These are phyloP conservation scores for Orgyia antiqua DNA, from an alignment of 2,888 invertebrate genomes.

Conservation along the genomic window DNA sequence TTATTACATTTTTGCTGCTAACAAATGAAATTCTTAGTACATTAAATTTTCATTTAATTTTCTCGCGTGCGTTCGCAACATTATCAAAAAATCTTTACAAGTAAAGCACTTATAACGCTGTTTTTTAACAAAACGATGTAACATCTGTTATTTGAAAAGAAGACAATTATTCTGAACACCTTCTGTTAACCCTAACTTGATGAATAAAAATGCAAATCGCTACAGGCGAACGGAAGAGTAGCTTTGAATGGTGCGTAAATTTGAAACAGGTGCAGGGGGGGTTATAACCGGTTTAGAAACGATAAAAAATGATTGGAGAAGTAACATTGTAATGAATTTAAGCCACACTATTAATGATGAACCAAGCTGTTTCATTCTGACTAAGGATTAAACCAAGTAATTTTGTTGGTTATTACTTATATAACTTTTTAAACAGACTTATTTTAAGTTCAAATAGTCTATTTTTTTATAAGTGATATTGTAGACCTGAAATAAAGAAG, in stretches of 20 bases:
- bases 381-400: too few relatives aligned
- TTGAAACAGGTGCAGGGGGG: slow-evolving; percentile 57
- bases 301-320: slow-evolving; percentile 25
- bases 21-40: too few relatives aligned
- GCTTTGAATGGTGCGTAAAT: slow-evolving; percentile 56
- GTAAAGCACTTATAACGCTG: not conserved
- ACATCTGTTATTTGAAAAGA: slow-evolving; percentile 3
- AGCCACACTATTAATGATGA: slow-evolving; percentile 23
- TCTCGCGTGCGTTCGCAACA: not conserved
- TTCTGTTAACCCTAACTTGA: slow-evolving; percentile 34
- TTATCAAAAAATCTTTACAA: not conserved
- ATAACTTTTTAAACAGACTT: not conserved
- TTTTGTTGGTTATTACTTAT: not conserved
- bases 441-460: too few relatives aligned
- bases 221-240: slow-evolving; percentile 56
- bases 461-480: too few relatives aligned
- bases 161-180: slow-evolving; percentile 8
- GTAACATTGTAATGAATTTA: slow-evolving; percentile 22
- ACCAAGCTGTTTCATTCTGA: slow-evolving; percentile 13
- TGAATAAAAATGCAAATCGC: slow-evolving; percentile 60
- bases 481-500: too few relatives aligned
- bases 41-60: too few relatives aligned
- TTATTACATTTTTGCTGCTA: too few relatives aligned
- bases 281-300: slow-evolving; percentile 40
- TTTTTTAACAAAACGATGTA: slow-evolving; percentile 1